A percentile compares a stretch with the other conserved stretches of the same genome.
phyloP scores from a whole-genome alignment of 1,140 invertebrate species.

The Drosophila pruinosa region DNA sequence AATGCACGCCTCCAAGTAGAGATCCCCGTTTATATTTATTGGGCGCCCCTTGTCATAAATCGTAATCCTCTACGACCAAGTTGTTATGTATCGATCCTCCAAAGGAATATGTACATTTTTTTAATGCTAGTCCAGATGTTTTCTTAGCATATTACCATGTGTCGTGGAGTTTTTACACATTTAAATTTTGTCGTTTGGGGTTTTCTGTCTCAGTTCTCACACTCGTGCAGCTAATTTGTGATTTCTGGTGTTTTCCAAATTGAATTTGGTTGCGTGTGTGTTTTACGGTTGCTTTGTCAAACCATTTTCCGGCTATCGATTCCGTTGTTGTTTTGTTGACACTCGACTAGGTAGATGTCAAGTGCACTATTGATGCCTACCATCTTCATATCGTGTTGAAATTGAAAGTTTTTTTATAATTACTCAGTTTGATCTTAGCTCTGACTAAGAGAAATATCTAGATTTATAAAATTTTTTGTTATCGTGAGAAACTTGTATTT shows the following conservation, averaged over 20 bases:
- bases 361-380: constrained; percentile 50
- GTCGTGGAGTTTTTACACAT: constrained; percentile 55
- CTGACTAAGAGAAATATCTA: too few relatives aligned
- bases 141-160: constrained; percentile 51
- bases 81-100: constrained; percentile 54
- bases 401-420: neutral
- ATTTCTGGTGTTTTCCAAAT: constrained; percentile 74
- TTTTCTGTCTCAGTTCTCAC: constrained; percentile 54
- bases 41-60: constrained; percentile 46
- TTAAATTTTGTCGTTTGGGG: constrained; percentile 45
- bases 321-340: constrained; percentile 45
- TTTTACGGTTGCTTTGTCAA: constrained; percentile 68
- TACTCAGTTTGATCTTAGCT: too few relatives aligned
- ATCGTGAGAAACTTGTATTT: neutral
- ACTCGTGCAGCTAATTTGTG: constrained; percentile 77
- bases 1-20: constrained; percentile 48
- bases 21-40: constrained; percentile 48
- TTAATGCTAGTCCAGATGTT: constrained; percentile 71
- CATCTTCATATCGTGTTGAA: constrained; percentile 1
- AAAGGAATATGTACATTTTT: constrained; percentile 47
- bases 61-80: constrained; percentile 65
- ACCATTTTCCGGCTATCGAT: constrained; percentile 76
- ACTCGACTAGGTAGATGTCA: constrained; percentile 50
- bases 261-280: constrained; percentile 55
- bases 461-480: too few relatives aligned